Percentiles rank a stretch among this genome's conserved stretches.
Evolutionary conservation across 53 echinoderm and acorn worm genomes (phyloP).

Genomic region (Stichopus horrens): DNA sequence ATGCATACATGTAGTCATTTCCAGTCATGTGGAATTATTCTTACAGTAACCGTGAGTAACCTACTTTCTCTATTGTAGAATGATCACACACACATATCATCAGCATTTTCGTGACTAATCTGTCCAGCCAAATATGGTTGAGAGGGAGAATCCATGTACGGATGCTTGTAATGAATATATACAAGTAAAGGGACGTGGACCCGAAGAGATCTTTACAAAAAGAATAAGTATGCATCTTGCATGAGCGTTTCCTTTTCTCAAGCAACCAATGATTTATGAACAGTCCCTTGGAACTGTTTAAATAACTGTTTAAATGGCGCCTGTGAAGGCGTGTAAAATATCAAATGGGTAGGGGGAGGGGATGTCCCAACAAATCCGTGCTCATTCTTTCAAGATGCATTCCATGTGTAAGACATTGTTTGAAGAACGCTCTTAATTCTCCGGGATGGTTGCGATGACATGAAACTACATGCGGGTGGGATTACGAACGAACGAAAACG

Average conservation of each 20-base stretch:
- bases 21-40: no score
- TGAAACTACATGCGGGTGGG: not conserved
- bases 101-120: not conserved
- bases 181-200: no score
- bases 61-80: not conserved
- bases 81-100: not conserved
- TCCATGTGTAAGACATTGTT: not conserved
- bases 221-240: no score
- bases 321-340: not conserved
- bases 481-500: not conserved
- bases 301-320: not conserved
- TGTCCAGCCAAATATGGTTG: not conserved
- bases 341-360: not conserved
- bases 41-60: not conserved
- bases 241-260: no score
- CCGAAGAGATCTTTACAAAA: no score
- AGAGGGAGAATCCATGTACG: not conserved
- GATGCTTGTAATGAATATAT: not conserved
- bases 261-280: not conserved
- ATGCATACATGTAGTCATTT: no score
- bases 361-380: not conserved
- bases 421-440: not conserved
- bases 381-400: not conserved
- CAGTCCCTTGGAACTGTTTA: not conserved
- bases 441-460: not conserved